These are phyloP conservation scores for Patella caerulea DNA, from an alignment of 2,888 invertebrate genomes.

Conservation along the genomic window DNA sequence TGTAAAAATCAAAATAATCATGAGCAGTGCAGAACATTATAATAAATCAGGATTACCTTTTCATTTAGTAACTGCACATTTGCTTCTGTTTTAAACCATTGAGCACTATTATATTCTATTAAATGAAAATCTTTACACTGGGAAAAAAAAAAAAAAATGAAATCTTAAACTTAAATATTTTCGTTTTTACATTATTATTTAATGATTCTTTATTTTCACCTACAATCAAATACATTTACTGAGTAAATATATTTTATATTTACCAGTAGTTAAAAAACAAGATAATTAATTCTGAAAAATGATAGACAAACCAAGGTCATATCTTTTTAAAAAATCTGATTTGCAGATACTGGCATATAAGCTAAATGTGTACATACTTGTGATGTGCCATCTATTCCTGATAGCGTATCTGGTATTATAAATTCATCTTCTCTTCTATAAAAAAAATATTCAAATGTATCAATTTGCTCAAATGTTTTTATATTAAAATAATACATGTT, in stretches of 20 bases:
- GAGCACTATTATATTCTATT: constrained; percentile 63
- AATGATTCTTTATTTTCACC: too few species aligned
- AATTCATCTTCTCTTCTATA: constrained; percentile 19
- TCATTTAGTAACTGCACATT: constrained; percentile 47
- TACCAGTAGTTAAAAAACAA: too few species aligned
- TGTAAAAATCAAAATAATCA: too few species aligned
- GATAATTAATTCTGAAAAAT: too few species aligned
- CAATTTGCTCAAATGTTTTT: too few species aligned
- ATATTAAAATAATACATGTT: too few species aligned
- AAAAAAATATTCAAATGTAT: not conserved
- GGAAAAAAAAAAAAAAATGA: constrained; percentile 33
- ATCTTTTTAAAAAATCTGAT: not conserved
- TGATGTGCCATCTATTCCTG: constrained; percentile 7
- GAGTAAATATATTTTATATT: too few species aligned
- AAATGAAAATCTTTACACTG: constrained; percentile 66
- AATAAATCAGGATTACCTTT: constrained; percentile 42
- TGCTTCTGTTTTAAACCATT: constrained; percentile 59
- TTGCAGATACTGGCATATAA: not conserved
- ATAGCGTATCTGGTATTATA: constrained; percentile 15
- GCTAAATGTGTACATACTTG: constrained; percentile 1
- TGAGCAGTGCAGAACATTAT: too few species aligned
- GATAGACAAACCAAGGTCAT: too few species aligned
- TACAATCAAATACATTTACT: too few species aligned
- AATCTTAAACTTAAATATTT: too few species aligned
- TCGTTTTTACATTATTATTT: too few species aligned